Conservation (phyloP, 2,888 invertebrate genomes). For the Caradrina kadenii region DNA sequence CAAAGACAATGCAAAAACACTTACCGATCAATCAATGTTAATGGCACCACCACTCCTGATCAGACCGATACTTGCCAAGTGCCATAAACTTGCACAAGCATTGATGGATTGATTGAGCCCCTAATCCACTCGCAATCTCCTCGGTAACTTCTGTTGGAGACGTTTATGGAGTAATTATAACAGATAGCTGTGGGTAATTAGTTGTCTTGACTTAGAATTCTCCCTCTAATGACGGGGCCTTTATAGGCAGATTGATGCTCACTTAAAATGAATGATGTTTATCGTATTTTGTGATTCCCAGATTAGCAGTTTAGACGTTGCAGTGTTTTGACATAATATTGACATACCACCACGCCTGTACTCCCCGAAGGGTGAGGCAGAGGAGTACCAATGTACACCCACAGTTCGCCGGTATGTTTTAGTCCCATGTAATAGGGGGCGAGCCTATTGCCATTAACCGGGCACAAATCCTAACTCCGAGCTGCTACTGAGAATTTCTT, state of each 20-base stretch:
- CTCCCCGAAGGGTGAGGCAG: no score
- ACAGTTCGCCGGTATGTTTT: no score
- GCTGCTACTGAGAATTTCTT: no score
- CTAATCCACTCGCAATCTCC: slow-evolving; percentile 44
- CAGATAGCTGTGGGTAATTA: slow-evolving; percentile 36
- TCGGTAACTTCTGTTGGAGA: slow-evolving; percentile 42
- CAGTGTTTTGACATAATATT: no score
- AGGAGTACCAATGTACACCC: no score
- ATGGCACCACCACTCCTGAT: slow-evolving; percentile 21
- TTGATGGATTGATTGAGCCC: slow-evolving; percentile 58
- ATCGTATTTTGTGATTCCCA: not conserved
- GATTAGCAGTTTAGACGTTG: not conserved
- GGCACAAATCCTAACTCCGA: no score
- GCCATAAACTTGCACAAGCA: slow-evolving; percentile 41
- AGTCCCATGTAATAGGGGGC: no score
- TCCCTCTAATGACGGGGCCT: not conserved
- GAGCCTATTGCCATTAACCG: no score
- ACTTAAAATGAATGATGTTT: slow-evolving; percentile 20
- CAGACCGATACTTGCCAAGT: slow-evolving; percentile 40
- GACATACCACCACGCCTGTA: no score
- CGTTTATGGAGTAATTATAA: slow-evolving; percentile 46
- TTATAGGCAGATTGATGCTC: slow-evolving; percentile 19
- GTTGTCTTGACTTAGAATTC: slow-evolving; percentile 12
- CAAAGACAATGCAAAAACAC: not conserved
- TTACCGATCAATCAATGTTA: slow-evolving; percentile 43